Percentiles rank a stretch among this genome's conserved stretches.
These are phyloP conservation scores for Platycnemis pennipes DNA, from an alignment of 2,888 invertebrate genomes.

Conservation along the genomic window DNA sequence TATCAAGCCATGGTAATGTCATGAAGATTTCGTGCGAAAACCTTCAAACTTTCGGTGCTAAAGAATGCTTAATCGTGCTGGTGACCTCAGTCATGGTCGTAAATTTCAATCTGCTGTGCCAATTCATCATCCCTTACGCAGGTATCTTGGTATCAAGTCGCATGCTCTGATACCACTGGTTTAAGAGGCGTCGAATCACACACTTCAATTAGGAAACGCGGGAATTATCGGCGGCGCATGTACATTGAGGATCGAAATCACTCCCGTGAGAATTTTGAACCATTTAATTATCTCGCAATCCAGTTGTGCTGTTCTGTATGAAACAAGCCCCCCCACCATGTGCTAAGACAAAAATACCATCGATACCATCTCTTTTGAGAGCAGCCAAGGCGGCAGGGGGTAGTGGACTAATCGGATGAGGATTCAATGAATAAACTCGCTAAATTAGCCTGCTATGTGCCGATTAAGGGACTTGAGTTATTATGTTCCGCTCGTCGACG, in stretches of 20 bases:
- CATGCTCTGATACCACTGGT: not conserved
- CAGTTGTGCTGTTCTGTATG: not conserved
- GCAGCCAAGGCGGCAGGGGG: not conserved
- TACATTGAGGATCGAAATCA: not conserved
- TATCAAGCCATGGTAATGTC: too few relatives aligned
- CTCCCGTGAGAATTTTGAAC: not conserved
- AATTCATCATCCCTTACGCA: not conserved
- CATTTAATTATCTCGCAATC: not conserved
- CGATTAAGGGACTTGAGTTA: slow-evolving; percentile 20
- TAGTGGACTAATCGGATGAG: not conserved
- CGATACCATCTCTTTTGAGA: not conserved
- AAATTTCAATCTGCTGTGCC: not conserved
- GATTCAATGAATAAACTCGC: slow-evolving; percentile 25
- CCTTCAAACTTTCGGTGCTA: too few relatives aligned
- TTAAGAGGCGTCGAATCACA: not conserved
- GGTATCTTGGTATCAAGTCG: not conserved
- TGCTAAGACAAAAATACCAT: not conserved
- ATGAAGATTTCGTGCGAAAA: too few relatives aligned
- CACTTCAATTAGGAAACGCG: not conserved
- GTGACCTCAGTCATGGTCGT: too few relatives aligned
- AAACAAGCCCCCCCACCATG: not conserved
- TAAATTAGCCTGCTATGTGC: not conserved
- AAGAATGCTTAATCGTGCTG: too few relatives aligned
- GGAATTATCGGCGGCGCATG: not conserved
- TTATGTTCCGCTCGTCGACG: not conserved